phyloP scores from a whole-genome alignment of 2,797 vertebrate genomes.

The Thamnophis elegans region DNA sequence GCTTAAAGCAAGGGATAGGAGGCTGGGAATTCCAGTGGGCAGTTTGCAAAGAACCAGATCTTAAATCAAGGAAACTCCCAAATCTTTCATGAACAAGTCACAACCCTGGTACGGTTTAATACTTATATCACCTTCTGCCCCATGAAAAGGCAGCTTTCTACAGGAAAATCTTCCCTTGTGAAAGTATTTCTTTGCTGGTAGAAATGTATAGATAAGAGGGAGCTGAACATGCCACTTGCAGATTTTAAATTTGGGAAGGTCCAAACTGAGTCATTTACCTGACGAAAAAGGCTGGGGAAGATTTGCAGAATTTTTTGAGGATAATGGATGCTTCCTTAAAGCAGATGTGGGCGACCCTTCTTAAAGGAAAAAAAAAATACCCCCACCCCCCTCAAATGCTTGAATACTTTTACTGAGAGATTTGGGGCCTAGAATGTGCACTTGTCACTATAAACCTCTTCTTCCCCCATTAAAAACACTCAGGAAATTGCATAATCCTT shows the following conservation, averaged over 20 bases:
- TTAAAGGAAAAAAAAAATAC: not conserved
- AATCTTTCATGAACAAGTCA: not conserved
- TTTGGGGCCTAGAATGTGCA: not conserved
- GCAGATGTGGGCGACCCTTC: not conserved
- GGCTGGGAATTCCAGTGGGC: not conserved
- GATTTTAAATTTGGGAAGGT: not conserved
- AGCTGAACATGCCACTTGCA: not conserved
- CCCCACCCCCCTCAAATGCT: not conserved
- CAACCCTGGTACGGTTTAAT: not conserved
- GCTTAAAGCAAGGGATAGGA: not conserved
- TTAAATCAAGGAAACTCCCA: not conserved
- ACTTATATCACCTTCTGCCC: not conserved
- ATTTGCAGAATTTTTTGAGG: not conserved
- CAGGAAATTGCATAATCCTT: not conserved
- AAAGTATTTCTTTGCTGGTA: not conserved
- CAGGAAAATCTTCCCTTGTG: not conserved
- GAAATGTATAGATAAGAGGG: not conserved
- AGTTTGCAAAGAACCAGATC: not conserved
- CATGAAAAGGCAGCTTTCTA: not conserved
- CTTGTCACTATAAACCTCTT: not conserved
- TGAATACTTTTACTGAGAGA: not conserved
- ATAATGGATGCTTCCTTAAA: not conserved
- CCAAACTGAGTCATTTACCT: not conserved
- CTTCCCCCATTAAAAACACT: not conserved
- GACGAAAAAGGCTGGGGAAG: not conserved